Conservation (phyloP, 23 tunicate species). For the Pegea sp. region DNA sequence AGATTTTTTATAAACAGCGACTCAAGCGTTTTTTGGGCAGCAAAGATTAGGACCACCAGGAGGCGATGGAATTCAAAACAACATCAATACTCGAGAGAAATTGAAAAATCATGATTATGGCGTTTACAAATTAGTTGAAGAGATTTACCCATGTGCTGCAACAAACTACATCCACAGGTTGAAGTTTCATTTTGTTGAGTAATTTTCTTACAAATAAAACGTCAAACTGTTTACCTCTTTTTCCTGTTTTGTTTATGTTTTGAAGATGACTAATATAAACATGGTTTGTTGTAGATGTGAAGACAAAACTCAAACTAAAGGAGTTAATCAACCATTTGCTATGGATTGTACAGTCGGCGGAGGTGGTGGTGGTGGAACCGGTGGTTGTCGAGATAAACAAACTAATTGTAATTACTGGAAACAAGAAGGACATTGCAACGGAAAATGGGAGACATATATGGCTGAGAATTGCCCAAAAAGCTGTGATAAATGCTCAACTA, state of each 20-base stretch:
- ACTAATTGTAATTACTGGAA: not conserved
- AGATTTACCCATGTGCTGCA: constrained; percentile 21
- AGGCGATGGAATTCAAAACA: constrained; percentile 50
- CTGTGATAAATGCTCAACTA: not conserved
- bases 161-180: constrained; percentile 27
- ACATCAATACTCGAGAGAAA: constrained; percentile 31
- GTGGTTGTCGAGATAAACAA: not conserved
- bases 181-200: too few relatives aligned
- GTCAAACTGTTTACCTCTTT: not conserved
- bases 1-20: constrained; percentile 5
- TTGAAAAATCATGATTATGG: constrained; percentile 11
- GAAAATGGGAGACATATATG: not conserved
- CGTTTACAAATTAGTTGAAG: constrained; percentile 14
- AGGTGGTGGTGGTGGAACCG: constrained; percentile 7
- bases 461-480: not conserved
- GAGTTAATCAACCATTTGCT: constrained; percentile 7
- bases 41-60: constrained; percentile 35
- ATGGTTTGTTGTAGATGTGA: constrained; percentile 11
- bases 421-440: constrained; percentile 1
- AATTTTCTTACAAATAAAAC: not conserved
- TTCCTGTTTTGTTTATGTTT: not conserved
- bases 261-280: not conserved
- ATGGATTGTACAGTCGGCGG: constrained; percentile 15
- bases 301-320: constrained; percentile 10
- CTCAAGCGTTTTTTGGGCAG: constrained; percentile 34